Percentiles rank a stretch among this genome's conserved stretches.
These are phyloP conservation scores for Cataglyphis hispanica DNA, from an alignment of 1,140 invertebrate species.

Conservation along the genomic window DNA sequence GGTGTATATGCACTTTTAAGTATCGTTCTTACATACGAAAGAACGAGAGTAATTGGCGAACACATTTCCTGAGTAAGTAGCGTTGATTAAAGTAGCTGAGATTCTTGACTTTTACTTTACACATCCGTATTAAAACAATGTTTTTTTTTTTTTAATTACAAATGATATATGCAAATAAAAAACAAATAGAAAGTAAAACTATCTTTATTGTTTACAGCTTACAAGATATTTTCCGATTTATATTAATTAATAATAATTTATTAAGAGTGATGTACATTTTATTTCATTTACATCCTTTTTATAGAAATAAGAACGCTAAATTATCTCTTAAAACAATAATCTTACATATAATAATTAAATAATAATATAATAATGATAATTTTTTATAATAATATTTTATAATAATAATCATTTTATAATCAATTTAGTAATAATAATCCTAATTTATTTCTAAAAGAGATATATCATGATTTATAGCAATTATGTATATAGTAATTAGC, in stretches of 20 bases:
- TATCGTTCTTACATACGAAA: constrained; percentile 64
- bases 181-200: not conserved
- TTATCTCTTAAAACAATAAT: too few relatives aligned
- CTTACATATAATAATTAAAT: too few relatives aligned
- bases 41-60: not conserved
- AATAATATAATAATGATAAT: too few relatives aligned
- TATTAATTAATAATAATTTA: not conserved
- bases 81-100: constrained; percentile 10
- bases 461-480: too few relatives aligned
- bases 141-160: not conserved
- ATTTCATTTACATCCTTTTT: not conserved
- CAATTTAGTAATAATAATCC: too few relatives aligned
- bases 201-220: not conserved
- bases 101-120: not conserved
- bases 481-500: not conserved
- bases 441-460: too few relatives aligned
- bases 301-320: not conserved
- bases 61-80: not conserved
- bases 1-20: constrained; percentile 77
- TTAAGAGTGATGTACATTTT: not conserved
- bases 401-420: too few relatives aligned
- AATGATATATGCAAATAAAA: not conserved
- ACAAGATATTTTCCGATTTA: not conserved
- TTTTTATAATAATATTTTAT: too few relatives aligned
- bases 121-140: not conserved